Percentiles rank a stretch among this genome's conserved stretches.
These are phyloP conservation scores for Cantharis nigra DNA, from an alignment of 2,888 invertebrate species.

Conservation along the genomic window DNA sequence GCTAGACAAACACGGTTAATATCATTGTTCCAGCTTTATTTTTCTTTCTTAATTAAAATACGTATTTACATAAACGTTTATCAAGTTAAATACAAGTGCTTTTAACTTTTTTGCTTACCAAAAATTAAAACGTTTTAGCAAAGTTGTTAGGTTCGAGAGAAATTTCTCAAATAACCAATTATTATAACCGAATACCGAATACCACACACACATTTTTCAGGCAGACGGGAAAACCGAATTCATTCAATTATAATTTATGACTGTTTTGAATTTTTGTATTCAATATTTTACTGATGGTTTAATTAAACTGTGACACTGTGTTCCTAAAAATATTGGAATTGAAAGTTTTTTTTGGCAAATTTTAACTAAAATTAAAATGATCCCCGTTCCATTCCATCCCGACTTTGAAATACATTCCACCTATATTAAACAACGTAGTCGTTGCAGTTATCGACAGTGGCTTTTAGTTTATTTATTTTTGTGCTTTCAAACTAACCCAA, in stretches of 20 bases:
- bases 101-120: constrained; percentile 9
- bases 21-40: constrained; percentile 8
- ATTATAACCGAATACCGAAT: neutral
- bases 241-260: neutral
- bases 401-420: neutral
- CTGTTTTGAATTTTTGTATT: neutral
- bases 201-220: neutral
- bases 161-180: neutral
- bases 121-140: neutral
- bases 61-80: constrained; percentile 20
- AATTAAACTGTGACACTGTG: neutral
- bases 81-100: constrained; percentile 27
- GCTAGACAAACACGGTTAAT: constrained; percentile 17
- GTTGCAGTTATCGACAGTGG: neutral
- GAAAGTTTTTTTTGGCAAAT: neutral
- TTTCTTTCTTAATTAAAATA: constrained; percentile 24
- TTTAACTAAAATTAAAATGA: neutral
- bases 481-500: neutral
- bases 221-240: neutral
- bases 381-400: neutral
- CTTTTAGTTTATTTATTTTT: neutral
- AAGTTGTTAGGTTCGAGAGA: neutral
- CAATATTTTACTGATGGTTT: neutral
- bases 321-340: neutral
- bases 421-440: neutral